A percentile compares a stretch with the other conserved stretches of the same genome.
phyloP scores from a whole-genome alignment of 2,113 vertebrate genomes.

The Amblyopsis rosae region DNA sequence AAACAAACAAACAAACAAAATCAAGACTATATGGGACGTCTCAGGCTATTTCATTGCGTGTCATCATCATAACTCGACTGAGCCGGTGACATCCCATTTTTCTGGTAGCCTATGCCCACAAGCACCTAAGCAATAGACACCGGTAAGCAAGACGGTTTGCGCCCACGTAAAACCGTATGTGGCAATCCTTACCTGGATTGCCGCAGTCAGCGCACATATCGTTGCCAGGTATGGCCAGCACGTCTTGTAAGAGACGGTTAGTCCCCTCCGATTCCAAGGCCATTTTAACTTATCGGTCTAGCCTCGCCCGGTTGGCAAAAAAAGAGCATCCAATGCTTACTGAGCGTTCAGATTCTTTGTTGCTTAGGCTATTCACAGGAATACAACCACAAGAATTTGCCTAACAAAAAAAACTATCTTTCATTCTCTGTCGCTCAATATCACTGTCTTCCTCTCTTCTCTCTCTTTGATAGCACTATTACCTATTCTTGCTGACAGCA shows the following conservation, averaged over 20 bases:
- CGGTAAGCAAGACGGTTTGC: background rate
- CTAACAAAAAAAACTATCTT: background rate
- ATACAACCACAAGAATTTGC: background rate
- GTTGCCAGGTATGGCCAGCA: constrained; percentile 62
- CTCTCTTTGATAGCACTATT: constrained; percentile 33
- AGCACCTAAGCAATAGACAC: no score
- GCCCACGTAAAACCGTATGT: no score
- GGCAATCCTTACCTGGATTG: constrained; percentile 63
- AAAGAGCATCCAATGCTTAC: constrained; percentile 45
- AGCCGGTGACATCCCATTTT: no score
- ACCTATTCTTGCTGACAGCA: constrained; percentile 41
- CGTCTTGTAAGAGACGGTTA: constrained; percentile 65
- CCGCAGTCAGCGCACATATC: constrained; percentile 72
- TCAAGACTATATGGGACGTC: no score
- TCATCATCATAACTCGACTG: no score
- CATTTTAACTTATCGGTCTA: constrained; percentile 55
- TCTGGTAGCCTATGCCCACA: no score
- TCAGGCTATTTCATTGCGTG: no score
- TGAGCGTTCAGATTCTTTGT: constrained; percentile 39
- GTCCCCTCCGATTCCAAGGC: constrained; percentile 65
- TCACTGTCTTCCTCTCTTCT: constrained; percentile 19
- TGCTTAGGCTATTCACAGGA: constrained; percentile 11
- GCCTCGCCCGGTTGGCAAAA: constrained; percentile 39
- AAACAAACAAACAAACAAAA: no score
- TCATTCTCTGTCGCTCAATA: constrained; percentile 25